These are phyloP conservation scores for Cyprichromis sp. DNA, from an alignment of 2,113 vertebrate species.

Conservation along the genomic window DNA sequence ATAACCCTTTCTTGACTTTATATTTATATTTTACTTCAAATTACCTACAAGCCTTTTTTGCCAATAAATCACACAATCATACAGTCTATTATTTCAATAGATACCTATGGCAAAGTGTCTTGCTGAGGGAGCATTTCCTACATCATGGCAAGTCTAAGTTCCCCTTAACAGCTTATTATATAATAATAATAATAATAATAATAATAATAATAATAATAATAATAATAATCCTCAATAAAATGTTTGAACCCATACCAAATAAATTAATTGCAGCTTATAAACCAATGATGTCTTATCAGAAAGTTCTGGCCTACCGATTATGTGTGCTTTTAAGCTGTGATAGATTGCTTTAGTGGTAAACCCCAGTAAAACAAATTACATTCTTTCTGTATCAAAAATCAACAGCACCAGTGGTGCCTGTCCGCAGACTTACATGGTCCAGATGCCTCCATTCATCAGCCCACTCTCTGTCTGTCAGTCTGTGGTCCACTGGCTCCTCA, in stretches of 20 bases:
- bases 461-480: conserved; percentile 96
- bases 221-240: neutral
- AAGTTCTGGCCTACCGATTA: neutral
- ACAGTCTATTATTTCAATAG: neutral
- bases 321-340: neutral
- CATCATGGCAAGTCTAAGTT: neutral
- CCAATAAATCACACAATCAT: neutral
- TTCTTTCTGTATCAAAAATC: conserved; percentile 18
- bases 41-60: neutral
- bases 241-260: neutral
- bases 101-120: neutral
- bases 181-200: neutral
- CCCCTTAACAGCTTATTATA: neutral
- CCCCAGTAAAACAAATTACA: neutral
- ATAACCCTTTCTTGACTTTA: neutral
- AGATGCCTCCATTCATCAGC: conserved; percentile 99
- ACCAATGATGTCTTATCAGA: neutral
- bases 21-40: neutral
- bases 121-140: neutral
- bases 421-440: conserved; percentile 85
- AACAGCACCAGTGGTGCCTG: neutral
- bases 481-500: conserved; percentile 95
- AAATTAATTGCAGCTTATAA: neutral
- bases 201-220: neutral
- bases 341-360: neutral